Evolutionary conservation across 2,113 vertebrate genomes (phyloP), one percentile per base, ranked within the genome.

Genomic region (Limnothrissa miodon): DNA sequence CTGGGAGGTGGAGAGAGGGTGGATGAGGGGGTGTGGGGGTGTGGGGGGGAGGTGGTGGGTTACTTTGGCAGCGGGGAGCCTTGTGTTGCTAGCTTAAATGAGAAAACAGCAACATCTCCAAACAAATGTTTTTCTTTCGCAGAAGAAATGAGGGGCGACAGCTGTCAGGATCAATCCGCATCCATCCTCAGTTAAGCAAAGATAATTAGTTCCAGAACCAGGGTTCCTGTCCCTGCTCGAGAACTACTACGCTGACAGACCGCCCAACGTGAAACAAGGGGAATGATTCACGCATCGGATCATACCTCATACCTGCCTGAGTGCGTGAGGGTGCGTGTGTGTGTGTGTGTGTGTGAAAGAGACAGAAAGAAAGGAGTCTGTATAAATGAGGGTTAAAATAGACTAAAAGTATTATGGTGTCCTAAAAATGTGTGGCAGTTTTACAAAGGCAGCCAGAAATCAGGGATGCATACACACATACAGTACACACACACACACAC

Each of bases 131-230:
- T 85, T 79, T 89, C 87, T 85, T 89, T 87, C 79, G 80, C 81
- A 87, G 87, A 88, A 4, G 85, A 25, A 87, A 90, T 91, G 86
- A 86, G 89, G 90, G 82, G 84, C 92, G 93, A 91, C 92, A 92
- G 91, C 92, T 93, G 93, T 93, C 92, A 92, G 89, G 89, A 90
- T 87, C 86, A 87, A 92, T 93, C 87, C 87, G 86, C 85, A 90
- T 90, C 91, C 85, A 86, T 92, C 88, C 86, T 85, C 89, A 91
- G 90, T 90, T 90, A 88, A 89, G 83, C 85, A 85, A 83, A 87
- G 88, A 86, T 91, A 88, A 94, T 93, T 93, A 87, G 86, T 78
- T 84, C 88, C 91, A 90, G 84, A 91, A 90, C 82, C 87, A 84
- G 88, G 90, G 88, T 89, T 59, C 83, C 86, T 82, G 90, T 86